A percentile compares a stretch with the other conserved stretches of the same genome.
phyloP scores from a whole-genome alignment of 2,797 vertebrate genomes.

The Nannoperca australis region DNA sequence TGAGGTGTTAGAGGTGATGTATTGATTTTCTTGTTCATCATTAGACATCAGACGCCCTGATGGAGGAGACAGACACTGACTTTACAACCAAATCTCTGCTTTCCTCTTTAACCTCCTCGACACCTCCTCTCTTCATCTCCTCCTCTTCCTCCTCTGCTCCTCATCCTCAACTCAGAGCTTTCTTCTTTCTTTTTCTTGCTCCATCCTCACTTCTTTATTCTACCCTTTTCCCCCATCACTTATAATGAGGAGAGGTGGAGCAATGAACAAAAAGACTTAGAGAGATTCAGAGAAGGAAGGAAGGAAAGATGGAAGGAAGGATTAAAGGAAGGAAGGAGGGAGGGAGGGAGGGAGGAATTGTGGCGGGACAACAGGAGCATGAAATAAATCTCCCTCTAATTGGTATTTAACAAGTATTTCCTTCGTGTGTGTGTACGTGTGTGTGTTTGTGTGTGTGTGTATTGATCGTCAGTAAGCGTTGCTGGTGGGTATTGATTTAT shows the following conservation, averaged over 20 bases:
- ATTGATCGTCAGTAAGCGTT: slow-evolving; percentile 41
- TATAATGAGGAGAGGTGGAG: neutral
- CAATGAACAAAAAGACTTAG: neutral
- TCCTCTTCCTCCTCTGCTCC: neutral
- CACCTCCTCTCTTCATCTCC: neutral
- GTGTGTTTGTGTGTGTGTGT: slow-evolving; percentile 1
- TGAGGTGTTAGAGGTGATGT: slow-evolving; percentile 18
- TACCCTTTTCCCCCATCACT: neutral
- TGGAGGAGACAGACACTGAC: slow-evolving; percentile 29
- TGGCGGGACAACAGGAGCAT: neutral
- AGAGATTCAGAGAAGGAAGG: neutral
- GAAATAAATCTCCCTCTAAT: slow-evolving; percentile 16
- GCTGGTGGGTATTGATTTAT: slow-evolving; percentile 42
- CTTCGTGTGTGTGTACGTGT: slow-evolving; percentile 5
- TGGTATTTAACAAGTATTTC: slow-evolving; percentile 43
- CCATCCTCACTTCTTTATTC: neutral
- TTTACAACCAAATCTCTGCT: slow-evolving; percentile 30
- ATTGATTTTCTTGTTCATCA: slow-evolving; percentile 47
- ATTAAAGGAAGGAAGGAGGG: too few relatives aligned
- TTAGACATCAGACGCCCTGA: slow-evolving; percentile 38
- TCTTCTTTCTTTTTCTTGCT: neutral
- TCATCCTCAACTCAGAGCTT: neutral
- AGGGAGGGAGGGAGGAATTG: too few relatives aligned
- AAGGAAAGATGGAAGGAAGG: neutral
- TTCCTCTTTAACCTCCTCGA: slow-evolving; percentile 4